Evolutionary conservation across 2,888 invertebrate species (phyloP).

Genomic region (Tryphoninae sp.): DNA sequence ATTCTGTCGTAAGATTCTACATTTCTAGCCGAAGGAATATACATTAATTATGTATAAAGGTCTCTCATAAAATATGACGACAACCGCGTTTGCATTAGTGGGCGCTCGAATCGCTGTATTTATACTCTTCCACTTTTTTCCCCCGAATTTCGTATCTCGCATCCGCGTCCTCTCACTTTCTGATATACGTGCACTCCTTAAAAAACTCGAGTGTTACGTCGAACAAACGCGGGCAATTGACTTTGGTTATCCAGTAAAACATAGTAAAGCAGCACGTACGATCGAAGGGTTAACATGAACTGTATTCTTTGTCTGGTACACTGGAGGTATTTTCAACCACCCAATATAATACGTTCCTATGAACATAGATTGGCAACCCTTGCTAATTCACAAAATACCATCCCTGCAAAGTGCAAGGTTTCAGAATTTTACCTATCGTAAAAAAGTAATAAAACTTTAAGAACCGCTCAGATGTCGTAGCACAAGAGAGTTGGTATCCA

Average conservation of each 20-base stretch:
- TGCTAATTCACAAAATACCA: conserved; percentile 32
- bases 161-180: too few species aligned
- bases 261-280: neutral
- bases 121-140: too few species aligned
- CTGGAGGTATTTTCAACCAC: neutral
- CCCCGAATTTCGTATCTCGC: too few species aligned
- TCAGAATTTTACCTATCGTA: neutral
- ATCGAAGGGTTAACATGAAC: neutral
- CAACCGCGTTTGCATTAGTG: neutral
- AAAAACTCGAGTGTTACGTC: neutral
- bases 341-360: conserved; percentile 26
- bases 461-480: neutral
- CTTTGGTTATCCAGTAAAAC: neutral
- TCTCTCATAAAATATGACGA: neutral
- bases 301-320: neutral
- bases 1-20: neutral
- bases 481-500: neutral
- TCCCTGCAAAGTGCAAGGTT: neutral
- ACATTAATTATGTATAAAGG: conserved; percentile 19
- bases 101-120: too few species aligned
- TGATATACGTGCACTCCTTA: too few species aligned
- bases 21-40: neutral
- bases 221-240: neutral
- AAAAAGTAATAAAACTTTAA: conserved; percentile 28
- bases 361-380: conserved; percentile 32